phyloP scores from a whole-genome alignment of 2,113 vertebrate genomes.

The Diadophis punctatus region DNA sequence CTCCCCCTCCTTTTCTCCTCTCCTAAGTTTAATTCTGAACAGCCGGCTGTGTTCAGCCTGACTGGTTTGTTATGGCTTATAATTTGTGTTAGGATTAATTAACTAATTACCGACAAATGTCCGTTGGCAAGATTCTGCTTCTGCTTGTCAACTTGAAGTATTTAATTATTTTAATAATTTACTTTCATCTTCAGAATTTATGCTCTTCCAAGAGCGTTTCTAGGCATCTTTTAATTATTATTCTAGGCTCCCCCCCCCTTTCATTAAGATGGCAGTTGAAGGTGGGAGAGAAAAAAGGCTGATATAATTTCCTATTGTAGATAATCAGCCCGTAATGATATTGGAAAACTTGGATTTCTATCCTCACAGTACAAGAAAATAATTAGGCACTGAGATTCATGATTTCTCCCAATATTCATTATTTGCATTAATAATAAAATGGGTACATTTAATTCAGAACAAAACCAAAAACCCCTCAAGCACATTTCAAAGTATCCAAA shows the following conservation, averaged over 20 bases:
- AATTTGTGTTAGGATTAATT: conserved; percentile 99
- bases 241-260: conserved; percentile 61
- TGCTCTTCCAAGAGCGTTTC: conserved; percentile 93
- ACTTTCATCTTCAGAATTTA: conserved; percentile 99
- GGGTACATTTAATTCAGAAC: not conserved
- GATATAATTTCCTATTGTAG: conserved; percentile 51
- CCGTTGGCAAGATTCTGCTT: conserved; percentile 97
- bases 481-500: not conserved
- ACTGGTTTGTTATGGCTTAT: conserved; percentile 99
- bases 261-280: not conserved
- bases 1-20: conserved; percentile 48
- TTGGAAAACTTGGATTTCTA: conserved; percentile 16
- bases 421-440: not conserved
- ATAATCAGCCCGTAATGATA: conserved; percentile 21
- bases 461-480: not conserved
- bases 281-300: conserved; percentile 45
- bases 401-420: not conserved
- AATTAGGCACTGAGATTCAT: not conserved
- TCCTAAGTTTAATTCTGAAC: conserved; percentile 77
- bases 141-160: conserved; percentile 98
- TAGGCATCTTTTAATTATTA: conserved; percentile 99
- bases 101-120: conserved; percentile 99
- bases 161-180: conserved; percentile 99
- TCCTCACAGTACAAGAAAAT: not conserved
- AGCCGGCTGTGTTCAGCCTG: conserved; percentile 91